Evolutionary conservation across 2,888 invertebrate species (phyloP).

Genomic region (Synergus gifuensis): DNA sequence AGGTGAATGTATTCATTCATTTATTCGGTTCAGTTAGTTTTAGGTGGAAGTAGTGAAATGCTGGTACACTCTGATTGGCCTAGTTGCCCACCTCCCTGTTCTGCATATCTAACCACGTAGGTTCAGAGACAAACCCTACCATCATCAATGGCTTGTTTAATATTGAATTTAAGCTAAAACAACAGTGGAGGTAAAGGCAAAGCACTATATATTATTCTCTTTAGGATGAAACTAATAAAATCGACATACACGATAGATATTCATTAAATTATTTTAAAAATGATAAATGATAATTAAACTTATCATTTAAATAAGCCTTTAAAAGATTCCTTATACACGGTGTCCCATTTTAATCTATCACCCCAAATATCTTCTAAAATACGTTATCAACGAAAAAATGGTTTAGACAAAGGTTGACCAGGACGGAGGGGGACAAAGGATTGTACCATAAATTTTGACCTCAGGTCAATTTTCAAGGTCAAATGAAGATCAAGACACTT

Average conservation of each 20-base stretch:
- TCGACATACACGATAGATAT: not conserved
- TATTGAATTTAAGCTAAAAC: slow-evolving; percentile 46
- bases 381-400: no score
- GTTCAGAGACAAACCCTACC: slow-evolving; percentile 50
- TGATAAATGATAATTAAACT: not conserved
- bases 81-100: slow-evolving; percentile 62
- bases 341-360: no score
- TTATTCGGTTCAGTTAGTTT: slow-evolving; percentile 39
- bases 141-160: slow-evolving; percentile 44
- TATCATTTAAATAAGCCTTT: not conserved
- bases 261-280: not conserved
- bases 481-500: no score
- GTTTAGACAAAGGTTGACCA: no score
- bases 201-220: slow-evolving; percentile 28
- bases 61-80: slow-evolving; percentile 66
- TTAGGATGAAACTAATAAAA: slow-evolving; percentile 11
- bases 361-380: no score
- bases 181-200: slow-evolving; percentile 15
- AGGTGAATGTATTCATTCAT: slow-evolving; percentile 55
- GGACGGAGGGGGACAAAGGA: no score
- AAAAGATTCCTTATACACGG: no score
- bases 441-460: no score
- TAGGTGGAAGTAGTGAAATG: slow-evolving; percentile 28
- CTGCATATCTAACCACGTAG: slow-evolving; percentile 71
- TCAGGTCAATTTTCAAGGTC: no score